These are phyloP conservation scores for Xanthorhoe designata DNA, from an alignment of 2,888 invertebrate genomes.

Conservation along the genomic window DNA sequence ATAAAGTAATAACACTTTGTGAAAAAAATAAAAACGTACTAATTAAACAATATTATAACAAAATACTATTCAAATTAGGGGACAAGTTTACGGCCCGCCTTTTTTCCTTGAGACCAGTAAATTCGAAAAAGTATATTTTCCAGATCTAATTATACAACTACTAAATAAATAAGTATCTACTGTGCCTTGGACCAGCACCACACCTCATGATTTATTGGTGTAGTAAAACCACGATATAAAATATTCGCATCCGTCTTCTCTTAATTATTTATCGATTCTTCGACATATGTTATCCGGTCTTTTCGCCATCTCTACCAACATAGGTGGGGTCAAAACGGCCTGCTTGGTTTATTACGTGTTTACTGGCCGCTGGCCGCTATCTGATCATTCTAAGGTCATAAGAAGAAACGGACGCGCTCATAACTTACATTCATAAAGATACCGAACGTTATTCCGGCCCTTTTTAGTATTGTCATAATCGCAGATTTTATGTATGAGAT, in stretches of 20 bases:
- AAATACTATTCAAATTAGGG: no score
- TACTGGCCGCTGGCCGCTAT: conserved; percentile 64
- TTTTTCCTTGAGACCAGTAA: no score
- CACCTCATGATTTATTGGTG: no score
- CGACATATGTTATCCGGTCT: not conserved
- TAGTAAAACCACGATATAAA: no score
- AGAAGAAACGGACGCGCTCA: conserved; percentile 51
- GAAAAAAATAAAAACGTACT: no score
- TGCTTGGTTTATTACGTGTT: conserved; percentile 68
- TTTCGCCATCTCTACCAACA: conserved; percentile 12
- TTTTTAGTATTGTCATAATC: conserved; percentile 45
- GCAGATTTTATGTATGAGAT: conserved; percentile 29
- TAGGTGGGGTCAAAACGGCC: conserved; percentile 46
- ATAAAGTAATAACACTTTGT: no score
- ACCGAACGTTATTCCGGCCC: conserved; percentile 37
- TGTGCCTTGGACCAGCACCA: no score
- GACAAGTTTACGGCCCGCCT: no score
- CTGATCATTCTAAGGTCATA: conserved; percentile 61
- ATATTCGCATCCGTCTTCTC: not conserved
- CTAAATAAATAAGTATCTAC: no score
- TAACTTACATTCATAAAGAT: conserved; percentile 51
- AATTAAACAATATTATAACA: no score
- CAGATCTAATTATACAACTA: no score
- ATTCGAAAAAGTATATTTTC: no score
- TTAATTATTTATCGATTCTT: not conserved